phyloP scores from a whole-genome alignment of 2,113 vertebrate species.

The Passer domesticus region DNA sequence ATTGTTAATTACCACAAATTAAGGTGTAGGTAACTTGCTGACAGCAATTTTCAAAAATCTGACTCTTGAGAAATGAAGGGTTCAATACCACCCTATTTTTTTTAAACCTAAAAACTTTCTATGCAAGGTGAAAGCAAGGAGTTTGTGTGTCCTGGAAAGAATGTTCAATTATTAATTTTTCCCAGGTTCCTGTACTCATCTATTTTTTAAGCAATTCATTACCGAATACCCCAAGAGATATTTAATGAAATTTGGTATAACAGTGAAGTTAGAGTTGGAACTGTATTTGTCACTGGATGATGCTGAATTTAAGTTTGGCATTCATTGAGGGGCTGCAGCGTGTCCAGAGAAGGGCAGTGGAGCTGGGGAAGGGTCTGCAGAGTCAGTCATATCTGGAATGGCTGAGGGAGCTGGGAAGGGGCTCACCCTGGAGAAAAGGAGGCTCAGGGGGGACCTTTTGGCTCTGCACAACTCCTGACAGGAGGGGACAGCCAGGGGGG shows the following conservation, averaged over 20 bases:
- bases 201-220: conserved; percentile 23
- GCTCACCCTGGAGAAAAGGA: no score
- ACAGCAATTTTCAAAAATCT: background rate
- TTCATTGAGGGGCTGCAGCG: rapidly evolving
- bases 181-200: background rate
- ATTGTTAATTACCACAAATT: background rate
- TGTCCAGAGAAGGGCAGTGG: background rate
- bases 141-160: background rate
- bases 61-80: background rate
- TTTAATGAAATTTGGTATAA: background rate
- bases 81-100: background rate
- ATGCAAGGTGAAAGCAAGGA: background rate
- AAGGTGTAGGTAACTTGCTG: background rate
- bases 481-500: no score
- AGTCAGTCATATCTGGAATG: no score
- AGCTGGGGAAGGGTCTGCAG: no score
- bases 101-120: background rate
- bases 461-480: no score
- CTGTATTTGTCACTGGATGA: background rate
- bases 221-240: background rate
- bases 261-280: background rate
- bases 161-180: background rate
- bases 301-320: background rate
- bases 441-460: no score
- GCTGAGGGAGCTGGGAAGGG: no score